phyloP scores from a whole-genome alignment of 2,797 vertebrate genomes.

The Sciurus vulgaris region DNA sequence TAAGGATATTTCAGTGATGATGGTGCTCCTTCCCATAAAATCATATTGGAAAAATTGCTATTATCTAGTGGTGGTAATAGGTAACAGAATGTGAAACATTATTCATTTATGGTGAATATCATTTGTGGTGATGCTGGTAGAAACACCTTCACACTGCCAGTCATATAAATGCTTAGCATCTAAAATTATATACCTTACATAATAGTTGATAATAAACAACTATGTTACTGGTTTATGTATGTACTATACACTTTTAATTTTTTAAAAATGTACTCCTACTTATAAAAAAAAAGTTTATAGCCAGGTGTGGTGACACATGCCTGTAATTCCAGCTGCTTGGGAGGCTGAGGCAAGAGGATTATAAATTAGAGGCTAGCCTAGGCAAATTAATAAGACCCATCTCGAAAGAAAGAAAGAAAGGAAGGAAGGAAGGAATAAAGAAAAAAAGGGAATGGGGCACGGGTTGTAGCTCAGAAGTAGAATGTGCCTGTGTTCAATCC shows the following conservation, averaged over 20 bases:
- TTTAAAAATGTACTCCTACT: background rate
- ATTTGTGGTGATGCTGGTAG: background rate
- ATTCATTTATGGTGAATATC: background rate
- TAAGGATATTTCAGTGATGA: background rate
- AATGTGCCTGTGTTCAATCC: too few species aligned
- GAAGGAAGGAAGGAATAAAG: too few species aligned
- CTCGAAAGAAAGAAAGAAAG: too few species aligned
- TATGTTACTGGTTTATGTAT: background rate
- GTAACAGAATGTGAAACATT: background rate
- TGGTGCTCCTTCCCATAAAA: background rate
- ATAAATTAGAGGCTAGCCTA: too few species aligned
- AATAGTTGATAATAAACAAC: background rate
- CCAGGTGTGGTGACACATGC: too few species aligned
- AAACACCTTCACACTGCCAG: background rate
- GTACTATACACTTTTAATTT: background rate
- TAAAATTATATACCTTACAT: background rate
- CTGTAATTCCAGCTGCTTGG: too few species aligned
- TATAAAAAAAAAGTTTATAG: too few species aligned
- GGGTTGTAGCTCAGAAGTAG: too few species aligned
- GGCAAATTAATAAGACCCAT: too few species aligned
- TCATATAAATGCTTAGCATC: background rate
- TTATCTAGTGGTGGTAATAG: background rate
- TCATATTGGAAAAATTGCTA: background rate
- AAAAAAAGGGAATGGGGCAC: too few species aligned
- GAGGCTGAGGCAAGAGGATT: too few species aligned